Base-by-base conservation (phyloP, 2,888 invertebrate genomes). In the Didymodactylos carnosus region DNA sequence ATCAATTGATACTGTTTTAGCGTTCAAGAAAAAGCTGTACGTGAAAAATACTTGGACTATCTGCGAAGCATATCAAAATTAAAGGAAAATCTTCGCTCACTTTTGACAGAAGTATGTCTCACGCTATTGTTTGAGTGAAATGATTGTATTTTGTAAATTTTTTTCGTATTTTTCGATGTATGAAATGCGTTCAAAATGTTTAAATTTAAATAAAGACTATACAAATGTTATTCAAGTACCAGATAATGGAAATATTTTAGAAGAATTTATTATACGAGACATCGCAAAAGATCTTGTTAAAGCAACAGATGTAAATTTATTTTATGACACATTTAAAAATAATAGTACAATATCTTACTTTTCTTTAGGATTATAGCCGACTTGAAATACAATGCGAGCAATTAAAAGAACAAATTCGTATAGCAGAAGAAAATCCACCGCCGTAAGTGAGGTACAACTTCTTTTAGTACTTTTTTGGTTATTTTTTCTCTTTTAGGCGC, bases 401-500 rank as follows among this genome's bases (percentile, higher is more conserved):
- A 43, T 25, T 41, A 27, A 41, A 27, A 70, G 40, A 43, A 39
- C 40, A 70, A 41, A 70, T 70, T 41, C 70, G 70, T 40, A 1
- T 41, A 10, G 43, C 43, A 13, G 43, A 41, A 43, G 70, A 70
- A 16, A 41, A 41, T 70, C 70, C 70, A 39, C 40, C 70, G 23
- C 43, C 70, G 41, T 41, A 43, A 19, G 43, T 41, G n/a, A n/a
- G n/a, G n/a, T n/a, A n/a, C n/a, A n/a, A n/a, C n/a, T n/a, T n/a
- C n/a, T n/a, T n/a, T n/a, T n/a, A n/a, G n/a, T n/a, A n/a, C n/a
- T n/a, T n/a, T n/a, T n/a, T n/a, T n/a, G n/a, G n/a, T n/a, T n/a
- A n/a, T n/a, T n/a, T n/a, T n/a, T n/a, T n/a, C n/a, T n/a, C n/a
- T 6, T 62, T 27, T 46, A 74, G 74, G 27, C 71, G 71, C 10